Evolutionary conservation across 2,113 vertebrate genomes (phyloP).

Genomic region (Datnioides undecimradiatus): DNA sequence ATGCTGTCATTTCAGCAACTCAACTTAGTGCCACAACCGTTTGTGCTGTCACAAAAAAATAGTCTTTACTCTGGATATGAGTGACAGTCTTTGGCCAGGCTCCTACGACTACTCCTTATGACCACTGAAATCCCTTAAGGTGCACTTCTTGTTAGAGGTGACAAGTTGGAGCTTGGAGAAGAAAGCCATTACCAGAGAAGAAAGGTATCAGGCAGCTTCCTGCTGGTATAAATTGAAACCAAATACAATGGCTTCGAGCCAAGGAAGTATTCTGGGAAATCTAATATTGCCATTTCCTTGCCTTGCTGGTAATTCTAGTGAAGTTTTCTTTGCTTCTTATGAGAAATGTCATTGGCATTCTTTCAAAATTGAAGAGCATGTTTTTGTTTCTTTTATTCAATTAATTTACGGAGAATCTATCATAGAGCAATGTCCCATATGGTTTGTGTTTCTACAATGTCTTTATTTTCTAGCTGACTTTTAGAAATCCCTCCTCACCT

Average conservation of each 20-base stretch:
- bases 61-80: slow-evolving; percentile 60
- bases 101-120: slow-evolving; percentile 57
- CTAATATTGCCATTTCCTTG: slow-evolving; percentile 60
- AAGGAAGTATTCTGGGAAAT: slow-evolving; percentile 72
- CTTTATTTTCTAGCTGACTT: slow-evolving; percentile 16
- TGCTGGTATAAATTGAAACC: slow-evolving; percentile 76
- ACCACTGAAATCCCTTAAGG: slow-evolving; percentile 68
- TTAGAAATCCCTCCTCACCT: slow-evolving; percentile 45
- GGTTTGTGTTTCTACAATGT: slow-evolving; percentile 9
- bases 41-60: slow-evolving; percentile 61
- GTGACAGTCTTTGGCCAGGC: slow-evolving; percentile 67
- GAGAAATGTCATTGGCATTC: slow-evolving; percentile 36
- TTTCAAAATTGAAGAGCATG: slow-evolving; percentile 9
- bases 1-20: slow-evolving; percentile 72
- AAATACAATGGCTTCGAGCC: slow-evolving; percentile 78
- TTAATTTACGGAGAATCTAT: slow-evolving; percentile 20
- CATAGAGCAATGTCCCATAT: slow-evolving; percentile 10
- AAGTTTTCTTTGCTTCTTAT: slow-evolving; percentile 57
- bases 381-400: slow-evolving; percentile 18
- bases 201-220: slow-evolving; percentile 73
- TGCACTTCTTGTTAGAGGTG: slow-evolving; percentile 75
- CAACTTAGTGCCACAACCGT: slow-evolving; percentile 59
- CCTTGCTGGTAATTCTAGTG: slow-evolving; percentile 55
- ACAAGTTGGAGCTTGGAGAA: slow-evolving; percentile 70
- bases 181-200: slow-evolving; percentile 77